Evolutionary conservation across 1,140 invertebrate species (phyloP), one percentile per base, ranked within the genome.

Genomic region (Diabrotica virgifera): DNA sequence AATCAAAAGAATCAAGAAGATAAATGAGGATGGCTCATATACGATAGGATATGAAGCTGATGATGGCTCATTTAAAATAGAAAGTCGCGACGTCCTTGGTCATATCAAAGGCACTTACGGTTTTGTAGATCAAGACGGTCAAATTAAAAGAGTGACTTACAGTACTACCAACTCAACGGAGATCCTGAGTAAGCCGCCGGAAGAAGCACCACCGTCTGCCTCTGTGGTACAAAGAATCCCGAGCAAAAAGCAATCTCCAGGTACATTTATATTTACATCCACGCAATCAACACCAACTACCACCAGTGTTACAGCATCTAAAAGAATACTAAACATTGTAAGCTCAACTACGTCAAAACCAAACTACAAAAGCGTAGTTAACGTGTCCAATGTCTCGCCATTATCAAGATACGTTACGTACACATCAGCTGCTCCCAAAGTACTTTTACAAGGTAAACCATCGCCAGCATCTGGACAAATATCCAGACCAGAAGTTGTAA

Each of bases 81-180:
- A 94, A 80, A 93, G 90, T 69, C 81, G 91, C 63, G 90, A 91
- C 75, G 87, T 90, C 35, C 79, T 88, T 66, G 92, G 92, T 14
- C 90, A 92, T 74, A 90, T 94, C 50, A 91, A 92, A 76, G 92
- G 92, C 54, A 92, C 91, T 38, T 94, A 93, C 78, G 92, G 92
- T 60, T 94, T 91, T 79, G 83, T 93, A 40, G 91, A 94, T 74
- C 85, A 88, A 50, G 84, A 87, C 67, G 92, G 92, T 6, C 86
- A 91, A 76, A 86, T 93, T 59, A 92, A 94, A 80, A 83, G 90
- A 52, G 90, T 94, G n/a, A 90, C 92, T 5, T 95, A 94, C 79
- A 87, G 87, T 6, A 82, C 85, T 13, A 84, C 80, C 70, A 85
- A 85, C 64, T 80, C 77, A 11, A 84, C 66, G 80, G 82, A 66